A percentile compares a stretch with the other conserved stretches of the same genome.
These are phyloP conservation scores for Sphaerophoria rueppellii DNA, from an alignment of 2,888 invertebrate species.

Conservation along the genomic window DNA sequence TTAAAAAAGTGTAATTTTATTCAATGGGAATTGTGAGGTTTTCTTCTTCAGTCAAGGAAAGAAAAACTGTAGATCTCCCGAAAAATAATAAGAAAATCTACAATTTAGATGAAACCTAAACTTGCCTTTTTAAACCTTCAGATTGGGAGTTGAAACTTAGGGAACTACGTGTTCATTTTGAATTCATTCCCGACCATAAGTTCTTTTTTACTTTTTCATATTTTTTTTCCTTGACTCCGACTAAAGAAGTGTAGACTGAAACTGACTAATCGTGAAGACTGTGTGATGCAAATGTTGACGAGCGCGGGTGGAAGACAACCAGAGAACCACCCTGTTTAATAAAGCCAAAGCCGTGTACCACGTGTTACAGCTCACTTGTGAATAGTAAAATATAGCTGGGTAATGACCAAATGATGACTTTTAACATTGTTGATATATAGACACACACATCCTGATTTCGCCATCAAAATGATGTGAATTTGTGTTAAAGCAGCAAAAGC, in stretches of 20 bases:
- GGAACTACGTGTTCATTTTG: conserved; percentile 63
- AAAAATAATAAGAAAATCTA: no score
- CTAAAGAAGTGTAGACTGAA: conserved; percentile 6
- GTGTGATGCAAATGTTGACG: conserved; percentile 3
- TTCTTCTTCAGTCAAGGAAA: no score
- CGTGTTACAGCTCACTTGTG: conserved; percentile 75
- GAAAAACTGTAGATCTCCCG: no score
- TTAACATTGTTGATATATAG: conserved; percentile 75
- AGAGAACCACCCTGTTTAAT: conserved; percentile 73
- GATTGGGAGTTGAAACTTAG: conserved; percentile 4
- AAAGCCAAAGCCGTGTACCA: conserved; percentile 73
- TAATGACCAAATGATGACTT: conserved; percentile 75
- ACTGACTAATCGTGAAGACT: conserved; percentile 13
- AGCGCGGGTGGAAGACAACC: not conserved
- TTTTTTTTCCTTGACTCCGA: conserved; percentile 9
- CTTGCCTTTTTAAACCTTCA: not conserved
- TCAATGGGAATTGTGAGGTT: no score
- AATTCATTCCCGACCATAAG: conserved; percentile 61
- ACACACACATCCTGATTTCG: conserved; percentile 73
- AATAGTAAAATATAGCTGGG: conserved; percentile 75
- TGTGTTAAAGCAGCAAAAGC: conserved; percentile 68
- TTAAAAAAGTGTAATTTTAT: no score
- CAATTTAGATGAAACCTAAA: not conserved
- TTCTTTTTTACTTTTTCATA: conserved; percentile 36
- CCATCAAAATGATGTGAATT: conserved; percentile 73